A percentile compares a stretch with the other conserved stretches of the same genome.
These are phyloP conservation scores for Hippoglossus hippoglossus DNA, from an alignment of 2,797 vertebrate species.

Conservation along the genomic window DNA sequence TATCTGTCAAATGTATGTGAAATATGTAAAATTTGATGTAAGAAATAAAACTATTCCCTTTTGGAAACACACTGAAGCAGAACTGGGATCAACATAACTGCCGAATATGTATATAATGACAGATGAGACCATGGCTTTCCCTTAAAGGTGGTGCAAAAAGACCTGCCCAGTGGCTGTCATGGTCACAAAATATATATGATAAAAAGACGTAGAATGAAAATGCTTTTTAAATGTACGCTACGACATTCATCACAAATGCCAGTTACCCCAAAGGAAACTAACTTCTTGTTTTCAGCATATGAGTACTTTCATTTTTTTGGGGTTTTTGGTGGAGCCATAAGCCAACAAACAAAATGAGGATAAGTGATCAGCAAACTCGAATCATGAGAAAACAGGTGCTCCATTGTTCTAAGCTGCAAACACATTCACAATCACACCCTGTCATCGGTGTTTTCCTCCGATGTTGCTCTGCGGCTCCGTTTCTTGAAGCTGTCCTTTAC, in stretches of 20 bases:
- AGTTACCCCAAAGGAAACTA: too few species aligned
- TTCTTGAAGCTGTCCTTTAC: background rate
- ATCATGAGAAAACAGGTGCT: background rate
- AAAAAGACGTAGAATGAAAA: too few species aligned
- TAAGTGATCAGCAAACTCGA: background rate
- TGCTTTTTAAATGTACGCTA: too few species aligned
- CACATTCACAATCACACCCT: background rate
- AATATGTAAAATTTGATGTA: constrained; percentile 37
- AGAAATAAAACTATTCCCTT: background rate
- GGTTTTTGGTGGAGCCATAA: too few species aligned
- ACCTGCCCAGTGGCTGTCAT: too few species aligned
- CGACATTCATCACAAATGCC: too few species aligned
- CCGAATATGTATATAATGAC: background rate
- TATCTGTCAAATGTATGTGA: constrained; percentile 53
- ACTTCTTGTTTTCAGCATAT: too few species aligned
- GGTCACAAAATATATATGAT: too few species aligned
- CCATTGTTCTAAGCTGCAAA: background rate
- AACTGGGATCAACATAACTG: background rate
- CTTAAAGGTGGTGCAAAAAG: too few species aligned
- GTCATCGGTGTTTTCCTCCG: background rate
- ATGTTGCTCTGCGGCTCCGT: background rate
- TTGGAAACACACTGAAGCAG: too few species aligned
- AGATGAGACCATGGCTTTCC: background rate
- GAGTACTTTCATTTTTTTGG: too few species aligned
- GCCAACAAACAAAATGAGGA: too few species aligned